Evolutionary conservation across 2,888 invertebrate genomes (phyloP).

Genomic region (Pseudococcus longispinus): DNA sequence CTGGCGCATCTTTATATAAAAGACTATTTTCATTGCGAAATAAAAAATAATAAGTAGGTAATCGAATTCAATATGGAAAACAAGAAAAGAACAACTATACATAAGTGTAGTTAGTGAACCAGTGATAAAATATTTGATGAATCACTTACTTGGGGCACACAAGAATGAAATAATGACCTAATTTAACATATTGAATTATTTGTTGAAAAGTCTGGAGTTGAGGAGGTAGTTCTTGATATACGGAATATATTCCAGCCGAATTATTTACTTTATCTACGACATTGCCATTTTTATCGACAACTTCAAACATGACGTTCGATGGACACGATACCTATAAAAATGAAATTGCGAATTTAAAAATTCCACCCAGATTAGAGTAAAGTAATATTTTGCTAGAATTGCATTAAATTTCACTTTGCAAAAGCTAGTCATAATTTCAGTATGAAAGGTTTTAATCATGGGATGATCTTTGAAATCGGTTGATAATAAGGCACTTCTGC

Average conservation of each 20-base stretch:
- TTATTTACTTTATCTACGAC: conserved; percentile 70
- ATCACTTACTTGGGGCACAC: conserved; percentile 39
- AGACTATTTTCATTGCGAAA: not conserved
- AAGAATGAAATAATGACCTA: not conserved
- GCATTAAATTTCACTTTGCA: conserved; percentile 65
- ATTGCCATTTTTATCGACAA: conserved; percentile 66
- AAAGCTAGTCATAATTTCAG: conserved; percentile 67
- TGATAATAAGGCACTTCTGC: conserved; percentile 68
- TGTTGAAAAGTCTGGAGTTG: conserved; percentile 64
- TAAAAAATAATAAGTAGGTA: not conserved
- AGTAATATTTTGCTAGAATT: too few species aligned
- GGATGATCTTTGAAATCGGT: conserved; percentile 63
- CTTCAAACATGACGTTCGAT: conserved; percentile 65
- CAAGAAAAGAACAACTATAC: too few species aligned
- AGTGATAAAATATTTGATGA: not conserved
- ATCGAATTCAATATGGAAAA: not conserved
- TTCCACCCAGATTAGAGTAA: not conserved
- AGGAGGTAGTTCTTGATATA: conserved; percentile 66
- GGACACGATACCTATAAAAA: conserved; percentile 64
- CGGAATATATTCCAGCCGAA: conserved; percentile 69
- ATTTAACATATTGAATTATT: conserved; percentile 50
- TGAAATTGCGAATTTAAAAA: not conserved
- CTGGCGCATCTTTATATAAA: conserved; percentile 5
- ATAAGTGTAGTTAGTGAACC: too few species aligned
- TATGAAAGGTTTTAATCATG: conserved; percentile 64